phyloP scores from a whole-genome alignment of 2,888 invertebrate genomes.

The Scaptomyza parva region DNA sequence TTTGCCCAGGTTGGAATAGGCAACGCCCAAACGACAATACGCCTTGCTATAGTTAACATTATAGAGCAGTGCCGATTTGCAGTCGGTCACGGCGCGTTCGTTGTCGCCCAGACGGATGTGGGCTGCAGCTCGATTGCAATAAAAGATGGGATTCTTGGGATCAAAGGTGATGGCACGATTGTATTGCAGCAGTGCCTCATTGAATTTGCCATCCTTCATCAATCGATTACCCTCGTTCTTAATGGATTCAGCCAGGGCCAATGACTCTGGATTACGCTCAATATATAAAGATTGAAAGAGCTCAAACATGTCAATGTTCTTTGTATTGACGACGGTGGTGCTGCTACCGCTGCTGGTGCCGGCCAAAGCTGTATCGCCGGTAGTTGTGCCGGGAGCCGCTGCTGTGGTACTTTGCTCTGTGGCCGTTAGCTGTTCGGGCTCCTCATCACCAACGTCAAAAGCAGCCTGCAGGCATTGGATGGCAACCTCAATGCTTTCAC shows the following conservation, averaged over 20 bases:
- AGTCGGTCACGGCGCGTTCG: slow-evolving; percentile 94
- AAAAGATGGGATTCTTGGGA: slow-evolving; percentile 96
- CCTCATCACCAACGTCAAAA: slow-evolving; percentile 88
- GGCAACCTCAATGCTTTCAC: slow-evolving; percentile 92
- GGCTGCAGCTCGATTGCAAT: slow-evolving; percentile 98
- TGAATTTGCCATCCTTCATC: slow-evolving; percentile 93
- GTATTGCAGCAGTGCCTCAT: slow-evolving; percentile 93
- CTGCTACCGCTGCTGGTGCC: slow-evolving; percentile 20
- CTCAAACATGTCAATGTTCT: slow-evolving; percentile 85
- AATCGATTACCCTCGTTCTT: slow-evolving; percentile 95
- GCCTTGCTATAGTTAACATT: slow-evolving; percentile 98
- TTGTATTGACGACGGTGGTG: slow-evolving; percentile 39
- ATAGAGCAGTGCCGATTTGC: slow-evolving; percentile 93
- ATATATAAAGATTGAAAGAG: slow-evolving; percentile 84
- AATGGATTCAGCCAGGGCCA: slow-evolving; percentile 91
- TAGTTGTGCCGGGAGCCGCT: slow-evolving; percentile 17
- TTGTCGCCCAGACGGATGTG: slow-evolving; percentile 95
- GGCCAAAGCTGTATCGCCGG: slow-evolving; percentile 33
- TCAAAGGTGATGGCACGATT: slow-evolving; percentile 94
- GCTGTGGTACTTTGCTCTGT: slow-evolving; percentile 46
- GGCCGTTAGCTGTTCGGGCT: slow-evolving; percentile 33
- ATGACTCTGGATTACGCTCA: slow-evolving; percentile 86
- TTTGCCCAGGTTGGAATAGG: slow-evolving; percentile 92
- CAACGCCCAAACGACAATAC: slow-evolving; percentile 94
- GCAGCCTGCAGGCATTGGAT: slow-evolving; percentile 97